A percentile compares a stretch with the other conserved stretches of the same genome.
These are phyloP conservation scores for Drosophila paracracens DNA, from an alignment of 2,888 invertebrate genomes.

Conservation along the genomic window DNA sequence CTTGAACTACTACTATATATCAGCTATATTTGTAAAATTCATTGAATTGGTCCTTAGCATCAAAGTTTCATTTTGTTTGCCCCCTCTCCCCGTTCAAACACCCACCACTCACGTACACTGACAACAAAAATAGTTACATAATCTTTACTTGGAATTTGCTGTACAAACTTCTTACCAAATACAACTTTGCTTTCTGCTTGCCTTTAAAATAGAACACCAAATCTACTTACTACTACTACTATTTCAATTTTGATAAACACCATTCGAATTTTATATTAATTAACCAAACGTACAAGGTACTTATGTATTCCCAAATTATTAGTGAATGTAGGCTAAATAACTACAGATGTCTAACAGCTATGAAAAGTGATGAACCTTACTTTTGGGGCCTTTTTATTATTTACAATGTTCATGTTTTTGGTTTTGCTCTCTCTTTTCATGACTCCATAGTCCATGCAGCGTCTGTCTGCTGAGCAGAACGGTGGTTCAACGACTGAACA, in stretches of 20 bases:
- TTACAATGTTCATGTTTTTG: constrained; percentile 15
- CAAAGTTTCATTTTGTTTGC: constrained; percentile 53
- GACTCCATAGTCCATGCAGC: constrained; percentile 88
- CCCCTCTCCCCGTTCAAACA: constrained; percentile 1
- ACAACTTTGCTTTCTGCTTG: constrained; percentile 57
- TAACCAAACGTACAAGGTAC: constrained; percentile 12
- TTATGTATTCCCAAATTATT: constrained; percentile 33
- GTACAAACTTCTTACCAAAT: constrained; percentile 43
- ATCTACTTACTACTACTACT: constrained; percentile 2
- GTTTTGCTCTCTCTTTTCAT: constrained; percentile 58
- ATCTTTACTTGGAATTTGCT: constrained; percentile 30
- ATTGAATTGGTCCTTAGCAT: constrained; percentile 53
- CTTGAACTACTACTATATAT: constrained; percentile 8
- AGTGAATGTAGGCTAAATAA: constrained; percentile 43
- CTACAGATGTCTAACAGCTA: constrained; percentile 11
- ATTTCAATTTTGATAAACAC: constrained; percentile 43
- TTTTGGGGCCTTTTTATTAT: neutral
- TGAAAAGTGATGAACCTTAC: neutral
- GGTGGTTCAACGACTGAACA: constrained; percentile 86
- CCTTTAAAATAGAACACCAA: constrained; percentile 33
- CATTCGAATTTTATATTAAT: constrained; percentile 28
- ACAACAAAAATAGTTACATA: constrained; percentile 31
- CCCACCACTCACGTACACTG: constrained; percentile 12
- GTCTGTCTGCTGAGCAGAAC: constrained; percentile 88
- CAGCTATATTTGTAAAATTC: constrained; percentile 42